phyloP scores from a whole-genome alignment of 2,888 invertebrate genomes.

The Disparrhopalites patrizii region DNA sequence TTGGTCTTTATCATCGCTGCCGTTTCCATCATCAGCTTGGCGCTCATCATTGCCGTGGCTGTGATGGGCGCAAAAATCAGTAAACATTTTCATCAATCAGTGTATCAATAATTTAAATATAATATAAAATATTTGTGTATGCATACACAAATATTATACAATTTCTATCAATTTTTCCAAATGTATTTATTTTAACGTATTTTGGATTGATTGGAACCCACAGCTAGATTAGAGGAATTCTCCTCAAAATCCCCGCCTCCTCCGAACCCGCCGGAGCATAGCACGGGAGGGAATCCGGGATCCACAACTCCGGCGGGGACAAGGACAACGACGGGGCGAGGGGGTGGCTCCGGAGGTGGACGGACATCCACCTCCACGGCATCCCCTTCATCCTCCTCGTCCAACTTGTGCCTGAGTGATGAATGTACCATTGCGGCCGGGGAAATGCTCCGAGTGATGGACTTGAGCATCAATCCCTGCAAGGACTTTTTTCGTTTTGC shows the following conservation, averaged over 20 bases:
- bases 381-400: not conserved
- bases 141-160: no score
- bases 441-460: constrained; percentile 50
- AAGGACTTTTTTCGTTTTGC: constrained; percentile 55
- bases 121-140: no score
- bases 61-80: constrained; percentile 16
- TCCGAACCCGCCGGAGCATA: no score
- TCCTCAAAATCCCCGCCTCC: no score
- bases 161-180: no score
- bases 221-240: no score
- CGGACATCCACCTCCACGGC: not conserved
- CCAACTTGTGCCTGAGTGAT: constrained; percentile 23
- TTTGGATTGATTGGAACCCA: no score
- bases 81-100: not conserved
- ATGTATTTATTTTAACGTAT: no score
- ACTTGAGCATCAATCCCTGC: constrained; percentile 53
- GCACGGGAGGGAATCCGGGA: no score
- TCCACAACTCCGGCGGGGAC: no score
- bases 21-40: constrained; percentile 1
- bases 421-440: constrained; percentile 47
- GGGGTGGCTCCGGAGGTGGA: not conserved
- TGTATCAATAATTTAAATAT: no score
- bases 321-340: no score
- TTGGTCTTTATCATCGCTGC: constrained; percentile 1
- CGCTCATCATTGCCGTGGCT: constrained; percentile 19